Conservation (phyloP, 2,888 invertebrate species). For the Linnaemya vulpina region DNA sequence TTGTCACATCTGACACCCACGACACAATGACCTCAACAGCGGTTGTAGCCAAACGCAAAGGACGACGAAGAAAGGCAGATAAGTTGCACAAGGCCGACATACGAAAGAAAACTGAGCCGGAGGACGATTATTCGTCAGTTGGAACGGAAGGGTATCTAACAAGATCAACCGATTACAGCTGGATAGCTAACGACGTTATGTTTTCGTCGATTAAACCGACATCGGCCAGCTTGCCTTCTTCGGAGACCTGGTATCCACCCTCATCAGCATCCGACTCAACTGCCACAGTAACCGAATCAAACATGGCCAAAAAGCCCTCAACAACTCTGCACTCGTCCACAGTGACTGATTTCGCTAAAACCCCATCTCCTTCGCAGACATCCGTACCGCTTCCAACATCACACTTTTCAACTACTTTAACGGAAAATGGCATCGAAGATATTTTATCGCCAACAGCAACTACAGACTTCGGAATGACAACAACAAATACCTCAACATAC, state of each 20-base stretch:
- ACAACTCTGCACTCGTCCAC: constrained; percentile 28
- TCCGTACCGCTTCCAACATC: constrained; percentile 68
- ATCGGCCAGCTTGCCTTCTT: constrained; percentile 59
- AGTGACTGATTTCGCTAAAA: constrained; percentile 48
- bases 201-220: constrained; percentile 52
- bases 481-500: constrained; percentile 64
- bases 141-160: constrained; percentile 22
- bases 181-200: constrained; percentile 53
- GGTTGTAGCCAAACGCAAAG: constrained; percentile 78
- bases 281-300: constrained; percentile 27
- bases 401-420: constrained; percentile 44
- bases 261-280: constrained; percentile 11
- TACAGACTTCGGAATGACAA: constrained; percentile 65
- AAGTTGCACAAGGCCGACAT: constrained; percentile 69
- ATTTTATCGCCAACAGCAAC: constrained; percentile 53
- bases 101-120: constrained; percentile 39
- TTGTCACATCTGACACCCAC: constrained; percentile 68
- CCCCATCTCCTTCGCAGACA: constrained; percentile 56
- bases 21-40: constrained; percentile 73
- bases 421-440: constrained; percentile 49
- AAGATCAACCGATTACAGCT: constrained; percentile 59
- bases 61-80: constrained; percentile 78
- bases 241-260: constrained; percentile 67
- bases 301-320: constrained; percentile 7
- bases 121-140: neutral